Evolutionary conservation across 2,888 invertebrate genomes (phyloP), one percentile per base, ranked within the genome.

Genomic region (Acanthosepion lycidas): DNA sequence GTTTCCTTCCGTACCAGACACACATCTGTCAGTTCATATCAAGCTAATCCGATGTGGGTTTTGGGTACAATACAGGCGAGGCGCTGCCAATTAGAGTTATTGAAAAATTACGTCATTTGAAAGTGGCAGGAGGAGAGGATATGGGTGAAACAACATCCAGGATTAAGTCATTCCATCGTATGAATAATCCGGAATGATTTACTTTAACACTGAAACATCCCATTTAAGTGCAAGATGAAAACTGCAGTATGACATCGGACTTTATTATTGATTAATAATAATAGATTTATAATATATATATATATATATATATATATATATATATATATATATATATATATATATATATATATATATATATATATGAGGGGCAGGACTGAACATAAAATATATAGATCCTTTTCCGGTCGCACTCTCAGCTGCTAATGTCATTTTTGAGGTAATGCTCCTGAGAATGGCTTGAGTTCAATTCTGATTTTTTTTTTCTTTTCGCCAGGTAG

Each of bases 281-380:
- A 33, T 12, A 78, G 4, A 64, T 64, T 0, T 64, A n/a, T n/a
- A 20, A 78, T 78, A 78, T 78, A 78, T 78, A 78, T 78, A 78
- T 78, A 78, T 78, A 78, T 78, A 78, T 78, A 78, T 78, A 78
- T 78, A 78, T 78, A n/a, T 78, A 78, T 78, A 78, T 78, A 78
- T 78, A 78, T 78, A 78, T 78, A n/a, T 78, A 78, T 78, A 78
- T 78, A 78, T 78, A 26, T 64, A 28, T 59, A 59, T 59, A 59
- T 59, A 59, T 59, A 59, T 59, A 59, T 59, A 23, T 59, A 20
- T 59, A 20, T 59, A 20, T 59, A 20, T 59, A 20, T 59, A 20
- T 59, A 6, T 59, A 6, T 59, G 59, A 18, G 23, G 12, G 59
- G 59, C 20, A 23, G 26, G 26, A 20, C 26, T 59, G 15, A 23